Evolutionary conservation across 2,888 invertebrate species (phyloP).

Genomic region (Drosophila algonquin): DNA sequence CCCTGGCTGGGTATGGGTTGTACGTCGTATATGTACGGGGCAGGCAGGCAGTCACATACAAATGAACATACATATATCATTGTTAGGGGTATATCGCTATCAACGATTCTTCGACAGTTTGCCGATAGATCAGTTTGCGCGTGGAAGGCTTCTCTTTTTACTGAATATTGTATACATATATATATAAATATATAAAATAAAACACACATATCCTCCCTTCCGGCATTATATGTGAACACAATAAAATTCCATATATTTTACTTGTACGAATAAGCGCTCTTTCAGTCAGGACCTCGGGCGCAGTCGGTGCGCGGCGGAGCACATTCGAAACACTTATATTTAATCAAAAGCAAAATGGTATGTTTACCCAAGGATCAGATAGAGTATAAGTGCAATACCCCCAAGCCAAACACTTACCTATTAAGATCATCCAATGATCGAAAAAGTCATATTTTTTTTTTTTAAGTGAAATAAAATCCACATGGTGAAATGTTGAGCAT

Average conservation of each 20-base stretch:
- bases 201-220: not conserved
- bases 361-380: constrained; percentile 2
- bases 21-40: not conserved
- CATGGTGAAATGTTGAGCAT: not conserved
- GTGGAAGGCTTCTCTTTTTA: constrained; percentile 69
- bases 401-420: not conserved
- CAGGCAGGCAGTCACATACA: constrained; percentile 4
- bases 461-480: not conserved
- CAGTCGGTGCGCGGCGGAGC: not conserved
- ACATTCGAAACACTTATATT: not conserved
- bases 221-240: constrained; percentile 11
- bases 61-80: constrained; percentile 40
- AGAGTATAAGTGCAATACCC: not conserved
- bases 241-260: not conserved
- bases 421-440: not conserved
- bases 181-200: not conserved
- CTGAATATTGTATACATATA: not conserved
- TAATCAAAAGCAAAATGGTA: constrained; percentile 28
- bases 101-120: constrained; percentile 80
- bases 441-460: not conserved
- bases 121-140: constrained; percentile 79
- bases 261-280: constrained; percentile 11
- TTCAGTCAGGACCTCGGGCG: constrained; percentile 25
- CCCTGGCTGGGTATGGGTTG: constrained; percentile 3
- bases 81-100: constrained; percentile 65